Evolutionary conservation across 2,888 invertebrate genomes (phyloP).

Genomic region (Synergus japonicus): DNA sequence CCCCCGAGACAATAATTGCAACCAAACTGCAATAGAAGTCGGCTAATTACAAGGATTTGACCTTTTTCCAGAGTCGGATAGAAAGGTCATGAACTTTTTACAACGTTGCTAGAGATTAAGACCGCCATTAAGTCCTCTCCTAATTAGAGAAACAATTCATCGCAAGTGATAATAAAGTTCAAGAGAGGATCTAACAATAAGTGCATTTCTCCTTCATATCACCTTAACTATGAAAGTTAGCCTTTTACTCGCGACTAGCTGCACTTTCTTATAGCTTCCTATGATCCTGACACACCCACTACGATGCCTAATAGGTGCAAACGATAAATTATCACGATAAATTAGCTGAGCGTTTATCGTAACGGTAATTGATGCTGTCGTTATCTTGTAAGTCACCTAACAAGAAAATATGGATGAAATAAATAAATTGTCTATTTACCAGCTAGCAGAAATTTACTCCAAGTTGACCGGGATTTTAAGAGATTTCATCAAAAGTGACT

Average conservation of each 20-base stretch:
- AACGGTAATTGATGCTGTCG: not conserved
- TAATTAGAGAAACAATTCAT: no score
- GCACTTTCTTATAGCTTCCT: not conserved
- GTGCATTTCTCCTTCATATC: not conserved
- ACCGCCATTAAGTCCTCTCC: not conserved
- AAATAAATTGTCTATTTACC: no score
- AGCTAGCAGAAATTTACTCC: no score
- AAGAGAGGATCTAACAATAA: not conserved
- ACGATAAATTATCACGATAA: constrained; percentile 7
- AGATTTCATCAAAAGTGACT: no score
- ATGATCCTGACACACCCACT: not conserved
- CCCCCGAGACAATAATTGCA: constrained; percentile 18
- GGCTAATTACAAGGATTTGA: constrained; percentile 4
- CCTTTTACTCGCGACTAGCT: no score
- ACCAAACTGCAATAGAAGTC: constrained; percentile 20
- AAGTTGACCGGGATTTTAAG: no score
- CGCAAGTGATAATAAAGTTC: no score
- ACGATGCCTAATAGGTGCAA: not conserved
- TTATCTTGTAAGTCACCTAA: not conserved
- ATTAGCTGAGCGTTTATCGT: not conserved
- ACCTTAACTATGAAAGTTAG: not conserved
- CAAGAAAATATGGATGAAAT: not conserved
- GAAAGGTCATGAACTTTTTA: constrained; percentile 8
- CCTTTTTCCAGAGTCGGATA: constrained; percentile 3
- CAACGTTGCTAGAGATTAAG: not conserved